Conservation (phyloP, 2,888 invertebrate genomes). For the Caenorhabditis sp. region DNA sequence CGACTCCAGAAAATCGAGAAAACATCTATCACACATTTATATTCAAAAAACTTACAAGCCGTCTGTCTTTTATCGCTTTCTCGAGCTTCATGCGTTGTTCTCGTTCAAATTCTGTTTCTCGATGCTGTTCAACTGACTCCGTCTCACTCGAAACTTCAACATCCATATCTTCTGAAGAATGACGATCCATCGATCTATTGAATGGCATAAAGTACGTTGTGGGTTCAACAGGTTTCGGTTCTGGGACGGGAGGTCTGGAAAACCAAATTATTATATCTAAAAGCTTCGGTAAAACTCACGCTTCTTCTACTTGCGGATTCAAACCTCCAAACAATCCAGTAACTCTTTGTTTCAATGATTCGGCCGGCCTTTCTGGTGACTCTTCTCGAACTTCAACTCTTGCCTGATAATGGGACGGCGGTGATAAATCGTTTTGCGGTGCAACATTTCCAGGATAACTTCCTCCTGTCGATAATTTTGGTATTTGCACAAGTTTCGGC, state of each 20-base stretch:
- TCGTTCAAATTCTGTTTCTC: conserved; percentile 11
- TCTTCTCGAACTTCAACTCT: neutral
- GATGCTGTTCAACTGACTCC: conserved; percentile 4
- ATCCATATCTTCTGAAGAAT: conserved; percentile 43
- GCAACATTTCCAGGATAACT: conserved; percentile 2
- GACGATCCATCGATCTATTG: conserved; percentile 11
- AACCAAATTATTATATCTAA: neutral
- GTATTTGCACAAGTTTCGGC: neutral
- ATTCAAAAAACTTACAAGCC: neutral
- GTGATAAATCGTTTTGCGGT: too few species aligned
- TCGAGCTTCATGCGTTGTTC: neutral
- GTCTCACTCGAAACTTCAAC: conserved; percentile 38
- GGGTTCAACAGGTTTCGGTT: neutral
- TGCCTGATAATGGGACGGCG: neutral
- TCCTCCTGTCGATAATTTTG: neutral
- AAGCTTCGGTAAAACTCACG: neutral
- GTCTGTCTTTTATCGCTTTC: neutral
- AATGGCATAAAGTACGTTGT: neutral
- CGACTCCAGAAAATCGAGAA: neutral
- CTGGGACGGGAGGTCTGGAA: neutral
- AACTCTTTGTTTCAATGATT: conserved; percentile 15
- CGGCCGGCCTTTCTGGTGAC: conserved; percentile 8
- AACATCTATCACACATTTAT: conserved; percentile 7
- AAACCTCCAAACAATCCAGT: conserved; percentile 9
- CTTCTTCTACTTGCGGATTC: neutral